Base-by-base conservation (phyloP, 2,888 invertebrate genomes). In the Epistrophe grossulariae region DNA sequence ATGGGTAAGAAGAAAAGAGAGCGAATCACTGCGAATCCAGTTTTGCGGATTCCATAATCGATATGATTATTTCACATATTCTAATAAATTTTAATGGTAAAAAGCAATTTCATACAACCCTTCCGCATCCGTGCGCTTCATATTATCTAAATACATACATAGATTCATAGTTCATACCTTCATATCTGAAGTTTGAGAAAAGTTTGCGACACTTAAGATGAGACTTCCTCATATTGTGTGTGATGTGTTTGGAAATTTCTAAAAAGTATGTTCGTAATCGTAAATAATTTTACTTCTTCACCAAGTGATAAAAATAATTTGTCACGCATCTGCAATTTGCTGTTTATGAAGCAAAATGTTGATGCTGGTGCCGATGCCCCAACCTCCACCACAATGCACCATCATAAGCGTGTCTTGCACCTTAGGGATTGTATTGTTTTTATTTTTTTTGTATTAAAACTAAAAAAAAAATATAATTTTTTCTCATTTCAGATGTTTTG, bases 241-340 rank as follows among this genome's bases (percentile, higher is more conserved):
- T 48, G 43, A 24, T 62, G 19, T 57, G 4, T 68, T 35, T 52
- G 60, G 62, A n/a, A 60, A 60, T 38, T 55, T 66, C 24, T 52
- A 24, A n/a, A n/a, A 70, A 52, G 7, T 35, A 15, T 31, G 28
- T 66, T 11, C n/a, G 35, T 50, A 40, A n/a, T 28, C 11, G 8
- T 38, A 31, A n/a, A 38, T 62, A 55, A 60, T 52, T 57, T 59
- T 24, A 19, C 11, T n/a, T 19, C 11, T n/a, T 50, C n/a, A 60
- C 13, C 40, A 57, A 50, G 64, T 80, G 60, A 55, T 55, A 55
- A 70, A 35, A 55, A 11, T 62, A 45, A 64, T 57, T 77, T 74
- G 84, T 74, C 84, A 84, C 70, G 84, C 84, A 84, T 84, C 70
- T 79, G 48, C 57, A 64, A 64, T 74, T 84, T 84, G n/a, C 24